Conservation (phyloP, 2,113 vertebrate genomes). For the Neotoma lepida region DNA sequence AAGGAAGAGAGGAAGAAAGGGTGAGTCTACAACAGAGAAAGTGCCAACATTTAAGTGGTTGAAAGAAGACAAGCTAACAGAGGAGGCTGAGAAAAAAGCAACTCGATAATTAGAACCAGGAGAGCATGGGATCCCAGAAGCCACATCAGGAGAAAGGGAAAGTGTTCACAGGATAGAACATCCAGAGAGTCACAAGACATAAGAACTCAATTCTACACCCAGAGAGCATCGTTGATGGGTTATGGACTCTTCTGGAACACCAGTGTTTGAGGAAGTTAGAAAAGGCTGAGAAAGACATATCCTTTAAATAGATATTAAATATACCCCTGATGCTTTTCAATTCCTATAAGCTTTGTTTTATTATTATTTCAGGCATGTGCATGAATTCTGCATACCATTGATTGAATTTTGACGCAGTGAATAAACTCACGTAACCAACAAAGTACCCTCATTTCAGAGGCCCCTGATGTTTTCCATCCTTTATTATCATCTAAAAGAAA, state of each 20-base stretch:
- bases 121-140: neutral
- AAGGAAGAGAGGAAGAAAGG: neutral
- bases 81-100: neutral
- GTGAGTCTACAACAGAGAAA: neutral
- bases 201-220: neutral
- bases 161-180: neutral
- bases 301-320: neutral
- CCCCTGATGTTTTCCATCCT: neutral
- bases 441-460: neutral
- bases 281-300: neutral
- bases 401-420: neutral
- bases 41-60: neutral
- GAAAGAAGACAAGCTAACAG: conserved; percentile 7
- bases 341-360: conserved; percentile 17
- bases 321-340: neutral
- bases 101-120: neutral
- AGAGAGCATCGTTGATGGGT: neutral
- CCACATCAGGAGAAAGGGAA: neutral
- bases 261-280: neutral
- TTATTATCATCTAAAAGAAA: conserved; percentile 5
- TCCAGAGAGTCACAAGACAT: neutral
- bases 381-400: neutral
- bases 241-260: neutral
- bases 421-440: neutral
- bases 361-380: neutral